Base-by-base conservation (phyloP, 2,113 vertebrate genomes). In the Eolophus roseicapilla region DNA sequence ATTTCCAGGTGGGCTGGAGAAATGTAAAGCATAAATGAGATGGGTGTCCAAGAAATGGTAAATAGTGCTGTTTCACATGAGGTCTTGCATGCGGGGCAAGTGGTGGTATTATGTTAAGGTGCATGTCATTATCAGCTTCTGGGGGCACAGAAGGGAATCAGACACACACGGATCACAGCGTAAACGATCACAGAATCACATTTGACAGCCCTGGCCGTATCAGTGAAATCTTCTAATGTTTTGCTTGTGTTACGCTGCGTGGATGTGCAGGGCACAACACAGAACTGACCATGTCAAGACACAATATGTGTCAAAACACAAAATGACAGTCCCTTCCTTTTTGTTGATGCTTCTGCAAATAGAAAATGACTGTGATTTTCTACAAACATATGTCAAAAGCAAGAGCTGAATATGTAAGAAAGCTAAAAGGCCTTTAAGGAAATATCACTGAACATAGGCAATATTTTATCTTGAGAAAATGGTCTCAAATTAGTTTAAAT, bases 111-210 rank as follows among this genome's bases (percentile, higher is more conserved):
- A 24, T 15, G 33, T 59, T 35, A 24, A 35, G 10, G 13, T 64
- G 21, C 4, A 1, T 3, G 11, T 44, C 46, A 20, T 18, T 10
- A 4, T 4, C 39, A 65, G 28, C 24, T 31, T 31, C 70, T 46
- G 59, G 43, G 50, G 31, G 25, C 17, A 29, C 25, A 19, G 17
- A 43, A 50, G 4, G 6, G 39, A 19, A n/a, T 25, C 28, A 44
- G 23, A 17, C 24, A 20, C 0, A 0, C 67, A 17, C 13, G 11
- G 46, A n/a, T 44, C 7, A 4, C 43, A 39, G 33, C 1, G 1
- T 59, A 35, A 35, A 11, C 20, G 37, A n/a, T 73, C 21, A 11
- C 41, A 67, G 29, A 31, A 35, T 23, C 0, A 0, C 7, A 15
- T 28, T 2, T 47, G 29, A 20, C 35, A 65, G 53, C 23, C 7